phyloP scores from a whole-genome alignment of 2,888 invertebrate genomes.

The Acleris sparsana region DNA sequence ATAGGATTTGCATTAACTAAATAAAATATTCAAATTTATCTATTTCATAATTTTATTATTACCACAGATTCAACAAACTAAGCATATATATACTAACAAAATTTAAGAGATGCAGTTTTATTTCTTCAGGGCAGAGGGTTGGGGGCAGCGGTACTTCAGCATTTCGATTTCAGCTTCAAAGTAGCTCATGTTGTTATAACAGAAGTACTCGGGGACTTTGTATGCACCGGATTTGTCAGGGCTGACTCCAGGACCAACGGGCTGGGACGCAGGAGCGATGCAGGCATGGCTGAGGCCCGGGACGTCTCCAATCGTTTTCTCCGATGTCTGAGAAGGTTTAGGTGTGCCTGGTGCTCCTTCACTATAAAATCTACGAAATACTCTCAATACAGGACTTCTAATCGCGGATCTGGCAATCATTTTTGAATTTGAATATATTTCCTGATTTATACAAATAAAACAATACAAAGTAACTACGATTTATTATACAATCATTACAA shows the following conservation, averaged over 20 bases:
- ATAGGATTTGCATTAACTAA: neutral
- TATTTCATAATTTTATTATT: constrained; percentile 24
- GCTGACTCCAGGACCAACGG: constrained; percentile 89
- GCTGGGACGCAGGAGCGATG: constrained; percentile 76
- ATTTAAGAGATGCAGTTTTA: constrained; percentile 40
- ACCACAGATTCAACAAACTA: constrained; percentile 20
- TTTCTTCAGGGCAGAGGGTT: constrained; percentile 86
- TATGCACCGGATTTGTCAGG: constrained; percentile 87
- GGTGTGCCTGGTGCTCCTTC: constrained; percentile 44
- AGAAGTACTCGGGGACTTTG: constrained; percentile 95
- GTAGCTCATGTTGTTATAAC: constrained; percentile 89
- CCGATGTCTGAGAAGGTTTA: constrained; percentile 43
- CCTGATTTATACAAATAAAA: neutral
- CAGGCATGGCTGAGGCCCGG: constrained; percentile 86
- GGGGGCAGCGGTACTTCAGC: constrained; percentile 89
- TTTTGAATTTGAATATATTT: neutral
- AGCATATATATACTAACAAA: neutral
- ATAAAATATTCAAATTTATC: constrained; percentile 2
- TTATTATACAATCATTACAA: constrained; percentile 58
- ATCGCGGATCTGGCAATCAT: constrained; percentile 47
- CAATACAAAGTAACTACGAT: neutral
- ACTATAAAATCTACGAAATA: constrained; percentile 50
- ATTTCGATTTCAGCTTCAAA: constrained; percentile 94
- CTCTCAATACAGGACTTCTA: constrained; percentile 44
- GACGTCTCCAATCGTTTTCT: constrained; percentile 72